Evolutionary conservation across 1,140 invertebrate genomes (phyloP).

Genomic region (Trachymyrmex cornetzi): DNA sequence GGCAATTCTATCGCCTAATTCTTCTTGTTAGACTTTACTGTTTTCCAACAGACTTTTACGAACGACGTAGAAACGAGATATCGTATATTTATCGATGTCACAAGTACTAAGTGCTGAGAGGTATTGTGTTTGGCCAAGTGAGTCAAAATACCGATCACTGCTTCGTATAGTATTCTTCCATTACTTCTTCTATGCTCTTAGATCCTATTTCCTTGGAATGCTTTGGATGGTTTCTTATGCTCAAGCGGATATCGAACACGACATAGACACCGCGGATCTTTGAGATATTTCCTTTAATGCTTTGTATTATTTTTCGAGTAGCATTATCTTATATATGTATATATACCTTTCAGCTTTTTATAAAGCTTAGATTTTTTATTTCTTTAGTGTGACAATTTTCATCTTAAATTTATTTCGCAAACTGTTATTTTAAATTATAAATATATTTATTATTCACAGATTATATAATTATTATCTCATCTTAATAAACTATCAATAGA

Average conservation of each 20-base stretch:
- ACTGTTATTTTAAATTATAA: neutral
- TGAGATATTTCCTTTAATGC: neutral
- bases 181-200: neutral
- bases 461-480: neutral
- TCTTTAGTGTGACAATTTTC: neutral
- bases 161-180: neutral
- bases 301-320: constrained; percentile 21
- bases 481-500: constrained; percentile 9
- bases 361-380: neutral
- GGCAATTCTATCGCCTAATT: neutral
- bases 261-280: neutral
- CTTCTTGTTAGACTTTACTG: neutral
- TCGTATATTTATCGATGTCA: neutral
- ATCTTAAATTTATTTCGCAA: no score
- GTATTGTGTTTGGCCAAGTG: constrained; percentile 38
- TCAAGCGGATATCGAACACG: constrained; percentile 3
- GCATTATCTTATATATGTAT: neutral
- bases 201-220: constrained; percentile 48
- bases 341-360: no score
- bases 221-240: constrained; percentile 30
- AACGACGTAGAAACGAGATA: neutral
- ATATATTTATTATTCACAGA: neutral
- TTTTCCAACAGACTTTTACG: neutral
- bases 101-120: neutral
- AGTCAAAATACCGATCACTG: constrained; percentile 33